Conservation (phyloP, 2,888 invertebrate genomes). For the Eulithis testata region DNA sequence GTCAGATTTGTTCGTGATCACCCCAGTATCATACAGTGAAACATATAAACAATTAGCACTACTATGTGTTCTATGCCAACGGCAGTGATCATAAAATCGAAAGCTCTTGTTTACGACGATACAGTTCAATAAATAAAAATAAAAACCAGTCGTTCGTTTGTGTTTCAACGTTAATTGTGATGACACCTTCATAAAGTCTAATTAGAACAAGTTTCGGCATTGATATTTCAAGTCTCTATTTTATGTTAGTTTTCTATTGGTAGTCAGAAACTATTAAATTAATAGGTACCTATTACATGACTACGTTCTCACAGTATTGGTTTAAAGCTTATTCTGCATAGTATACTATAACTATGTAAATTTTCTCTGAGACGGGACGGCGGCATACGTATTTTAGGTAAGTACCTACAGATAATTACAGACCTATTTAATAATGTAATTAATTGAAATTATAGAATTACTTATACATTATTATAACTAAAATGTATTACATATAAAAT, state of each 20-base stretch:
- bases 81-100: slow-evolving; percentile 52
- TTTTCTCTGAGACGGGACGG: too few relatives aligned
- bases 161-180: slow-evolving; percentile 52
- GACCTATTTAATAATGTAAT: too few relatives aligned
- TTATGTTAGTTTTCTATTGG: slow-evolving; percentile 23
- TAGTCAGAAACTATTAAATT: slow-evolving; percentile 18
- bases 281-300: not conserved
- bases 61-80: slow-evolving; percentile 5
- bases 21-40: slow-evolving; percentile 8
- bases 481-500: too few relatives aligned
- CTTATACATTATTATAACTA: too few relatives aligned
- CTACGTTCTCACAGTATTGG: slow-evolving; percentile 8
- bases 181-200: slow-evolving; percentile 45
- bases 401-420: too few relatives aligned
- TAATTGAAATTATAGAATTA: too few relatives aligned
- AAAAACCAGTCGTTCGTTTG: slow-evolving; percentile 50
- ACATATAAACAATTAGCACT: slow-evolving; percentile 4
- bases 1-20: too few relatives aligned
- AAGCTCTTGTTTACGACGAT: slow-evolving; percentile 54
- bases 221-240: slow-evolving; percentile 20
- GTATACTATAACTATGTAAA: too few relatives aligned
- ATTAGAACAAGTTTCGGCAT: slow-evolving; percentile 38
- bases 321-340: too few relatives aligned
- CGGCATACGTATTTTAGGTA: too few relatives aligned
- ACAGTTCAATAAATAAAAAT: slow-evolving; percentile 52